Evolutionary conservation across 2,113 vertebrate species (phyloP), one percentile per base, ranked within the genome.

Genomic region (Romanogobio albipinnatus): DNA sequence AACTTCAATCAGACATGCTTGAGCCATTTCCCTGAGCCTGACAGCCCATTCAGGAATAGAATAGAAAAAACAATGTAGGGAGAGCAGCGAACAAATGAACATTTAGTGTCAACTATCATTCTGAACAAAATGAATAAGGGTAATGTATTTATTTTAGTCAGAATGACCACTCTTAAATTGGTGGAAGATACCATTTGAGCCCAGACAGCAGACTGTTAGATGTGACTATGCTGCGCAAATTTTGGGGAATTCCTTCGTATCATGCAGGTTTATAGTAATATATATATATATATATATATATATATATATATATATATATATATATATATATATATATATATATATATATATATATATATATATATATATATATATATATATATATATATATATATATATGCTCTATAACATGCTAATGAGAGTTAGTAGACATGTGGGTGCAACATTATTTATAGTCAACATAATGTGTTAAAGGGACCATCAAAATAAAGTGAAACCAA

Each of bases 1-100:
- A 92, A 92, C 91, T 93, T 93, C 88, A 93, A 93, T 94, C 92
- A 93, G 91, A 91, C 89, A 88, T 90, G 89, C 89, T 86, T 62
- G 11, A 45, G 78, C 8, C 62, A 88, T 87, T 87, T 86, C 75
- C 71, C 87, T 22, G 70, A 88, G 86, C 83, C 85, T 89, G 90
- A 86, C 90, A 86, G 81, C 76, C 76, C 61, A 90, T 90, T 76
- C 53, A 85, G 39, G 59, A 43, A 73, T 85, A 86, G n/a, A 82
- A 90, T 80, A 45, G 74, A 74, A n/a, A 76, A 86, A 74, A 61
- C 29, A 83, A 61, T 70, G 62, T 47, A 85, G 39, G 13, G 15
- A 64, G 22, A 33, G 43, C 61, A 43, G 5, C 14, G 53, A 51
- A 51, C 33, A 81, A 84, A 86, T 82, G 68, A 83, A 78, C 82